Conservation (phyloP, 2,113 vertebrate genomes). For the Stegostoma tigrinum region DNA sequence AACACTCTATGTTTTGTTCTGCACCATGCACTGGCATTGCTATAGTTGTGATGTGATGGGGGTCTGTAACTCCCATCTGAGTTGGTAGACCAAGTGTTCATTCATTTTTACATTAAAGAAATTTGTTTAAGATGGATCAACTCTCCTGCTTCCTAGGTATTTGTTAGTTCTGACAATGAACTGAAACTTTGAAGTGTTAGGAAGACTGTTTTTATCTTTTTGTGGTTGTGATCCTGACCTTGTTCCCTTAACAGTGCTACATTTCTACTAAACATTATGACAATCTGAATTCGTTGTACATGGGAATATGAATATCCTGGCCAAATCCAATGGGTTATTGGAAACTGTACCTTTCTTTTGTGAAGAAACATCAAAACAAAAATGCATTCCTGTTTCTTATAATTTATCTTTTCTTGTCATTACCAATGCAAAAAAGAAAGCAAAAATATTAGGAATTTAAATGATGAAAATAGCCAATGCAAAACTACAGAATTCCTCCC, state of each 20-base stretch:
- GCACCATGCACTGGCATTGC: too few relatives aligned
- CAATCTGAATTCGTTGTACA: neutral
- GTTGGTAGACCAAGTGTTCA: neutral
- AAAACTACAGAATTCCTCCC: neutral
- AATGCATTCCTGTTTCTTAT: neutral
- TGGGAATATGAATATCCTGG: neutral
- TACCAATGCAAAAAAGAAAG: neutral
- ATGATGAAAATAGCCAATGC: neutral
- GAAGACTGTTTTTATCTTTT: neutral
- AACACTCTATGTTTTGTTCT: too few relatives aligned
- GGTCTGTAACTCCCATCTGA: neutral
- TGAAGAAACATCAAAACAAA: neutral
- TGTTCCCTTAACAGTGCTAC: neutral
- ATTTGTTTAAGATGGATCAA: too few relatives aligned
- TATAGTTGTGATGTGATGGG: too few relatives aligned
- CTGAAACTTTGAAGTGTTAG: neutral
- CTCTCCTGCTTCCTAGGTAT: neutral
- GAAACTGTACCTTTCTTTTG: neutral
- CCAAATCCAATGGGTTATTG: neutral
- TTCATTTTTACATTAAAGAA: neutral
- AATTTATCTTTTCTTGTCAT: neutral
- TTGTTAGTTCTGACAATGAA: neutral
- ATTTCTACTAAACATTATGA: neutral
- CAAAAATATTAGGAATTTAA: neutral
- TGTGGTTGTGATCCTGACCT: neutral